phyloP scores from a whole-genome alignment of 2,113 vertebrate species.

The Clarias magur region DNA sequence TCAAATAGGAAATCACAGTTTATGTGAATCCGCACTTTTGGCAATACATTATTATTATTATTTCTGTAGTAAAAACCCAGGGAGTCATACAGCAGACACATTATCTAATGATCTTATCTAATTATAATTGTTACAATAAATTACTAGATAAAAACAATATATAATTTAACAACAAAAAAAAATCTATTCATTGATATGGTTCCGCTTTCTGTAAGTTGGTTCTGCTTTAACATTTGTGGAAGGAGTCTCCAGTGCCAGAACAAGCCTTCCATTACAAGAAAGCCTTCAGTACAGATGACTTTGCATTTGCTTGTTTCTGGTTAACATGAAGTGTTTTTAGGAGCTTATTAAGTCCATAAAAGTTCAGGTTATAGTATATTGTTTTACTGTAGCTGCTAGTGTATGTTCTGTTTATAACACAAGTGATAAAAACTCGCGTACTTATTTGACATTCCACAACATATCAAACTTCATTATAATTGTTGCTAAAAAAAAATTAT shows the following conservation, averaged over 20 bases:
- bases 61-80: not conserved
- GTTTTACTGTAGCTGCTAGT: not conserved
- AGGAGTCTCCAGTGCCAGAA: not conserved
- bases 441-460: not conserved
- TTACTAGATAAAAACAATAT: not conserved
- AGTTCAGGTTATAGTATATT: not conserved
- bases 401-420: no score
- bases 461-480: not conserved
- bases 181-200: not conserved
- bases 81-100: not conserved
- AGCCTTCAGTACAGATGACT: not conserved
- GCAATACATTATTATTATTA: not conserved
- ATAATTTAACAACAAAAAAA: not conserved
- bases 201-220: not conserved
- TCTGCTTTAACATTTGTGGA: not conserved
- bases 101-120: not conserved
- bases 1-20: not conserved
- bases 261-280: not conserved
- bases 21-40: not conserved
- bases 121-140: no score
- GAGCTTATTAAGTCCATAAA: not conserved
- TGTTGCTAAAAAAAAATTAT: not conserved
- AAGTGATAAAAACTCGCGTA: not conserved
- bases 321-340: not conserved
- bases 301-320: not conserved